Base-by-base conservation (phyloP, 2,797 vertebrate species). In the Thripadectes ignobilis region DNA sequence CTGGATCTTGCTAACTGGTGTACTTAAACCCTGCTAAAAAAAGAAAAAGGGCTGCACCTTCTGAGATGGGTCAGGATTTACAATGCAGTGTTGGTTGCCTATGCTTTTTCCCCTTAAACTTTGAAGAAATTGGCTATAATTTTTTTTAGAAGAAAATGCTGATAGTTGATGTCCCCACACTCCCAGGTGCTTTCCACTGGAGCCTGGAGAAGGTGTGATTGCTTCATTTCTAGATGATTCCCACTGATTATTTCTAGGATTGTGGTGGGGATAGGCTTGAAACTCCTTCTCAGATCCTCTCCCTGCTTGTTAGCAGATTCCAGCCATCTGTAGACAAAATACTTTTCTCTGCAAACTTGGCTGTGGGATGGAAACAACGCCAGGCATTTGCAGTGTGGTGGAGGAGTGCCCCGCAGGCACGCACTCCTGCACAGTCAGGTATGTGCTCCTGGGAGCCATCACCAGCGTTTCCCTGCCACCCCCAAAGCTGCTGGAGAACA, bases 321-420 rank as follows among this genome's bases (percentile, higher is more conserved):
- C 93, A 94, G 82, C 58, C 10, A 6, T 36, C 92, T 51, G 62
- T 68, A 96, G 94, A 96, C 92, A 95, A 96, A 95, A 94, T 84
- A 92, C 48, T 89, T 95, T 77, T 88, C 85, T 93, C 91, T 81
- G 73, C 79, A 75, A 74, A 75, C 73, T 88, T 4, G 62, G 46
- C 7, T 86, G 94, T 96, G 95, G 95, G 95, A 91, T 93, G 93
- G 61, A 88, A 95, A 86, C 92, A 72, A 95, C 11, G 90, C 82
- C 88, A 91, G 90, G 94, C 93, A 95, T 96, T 36, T n/a, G 62
- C 62, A 82, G 92, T 3, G 3, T 54, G 75, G 86, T 0, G 21
- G 91, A 94, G 95, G 91, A 97, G 89, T 83, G 88, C 82, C 93
- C 51, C 0, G 5, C 67, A 92, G 94, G 92, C 92, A 43, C 0